Evolutionary conservation across 2,113 vertebrate species (phyloP), one percentile per base, ranked within the genome.

Genomic region (Petromus typicus): DNA sequence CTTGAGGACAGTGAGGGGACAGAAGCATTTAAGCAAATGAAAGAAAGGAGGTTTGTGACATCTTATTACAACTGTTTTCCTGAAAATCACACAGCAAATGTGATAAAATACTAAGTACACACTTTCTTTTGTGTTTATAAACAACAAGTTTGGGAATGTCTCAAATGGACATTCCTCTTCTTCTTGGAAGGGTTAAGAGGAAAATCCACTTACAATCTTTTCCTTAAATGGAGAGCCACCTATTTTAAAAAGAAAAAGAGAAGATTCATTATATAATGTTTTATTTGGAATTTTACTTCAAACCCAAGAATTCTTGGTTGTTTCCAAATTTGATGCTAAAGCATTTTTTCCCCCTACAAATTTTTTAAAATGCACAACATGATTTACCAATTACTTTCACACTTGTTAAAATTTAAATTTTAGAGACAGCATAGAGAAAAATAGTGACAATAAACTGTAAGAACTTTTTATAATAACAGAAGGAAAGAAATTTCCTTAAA

Each of bases 371-470:
- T 51, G 73, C 25, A 93, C 86, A 93, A 73, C 84, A 71, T 34
- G 30, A 56, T 71, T 90, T 95, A 82, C 92, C 87, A 92, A 83
- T 94, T 94, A 79, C 92, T 95, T 95, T 94, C 89, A 91, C 87
- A 83, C 89, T 86, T 94, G 54, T 96, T 95, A 86, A n/a, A 90
- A 88, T 95, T 95, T 93, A 89, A 89, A 71, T 86, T 89, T 96
- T 96, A 93, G 82, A 67, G 67, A 91, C 48, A 92, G 71, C 66
- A 61, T 95, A 91, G 66, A 94, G 71, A 95, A 76, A 78, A 86
- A 93, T 30, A 84, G 25, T 88, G 63, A 86, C 93, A 64, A 45
- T 64, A 87, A 97, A 88, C 69, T 91, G 16, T 86, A 45, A 90
- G 14, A 81, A 59, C 69, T 61, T 17, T 76, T 91, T 85, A 37